phyloP scores from a whole-genome alignment of 2,113 vertebrate genomes.

The Sminthopsis crassicaudata region DNA sequence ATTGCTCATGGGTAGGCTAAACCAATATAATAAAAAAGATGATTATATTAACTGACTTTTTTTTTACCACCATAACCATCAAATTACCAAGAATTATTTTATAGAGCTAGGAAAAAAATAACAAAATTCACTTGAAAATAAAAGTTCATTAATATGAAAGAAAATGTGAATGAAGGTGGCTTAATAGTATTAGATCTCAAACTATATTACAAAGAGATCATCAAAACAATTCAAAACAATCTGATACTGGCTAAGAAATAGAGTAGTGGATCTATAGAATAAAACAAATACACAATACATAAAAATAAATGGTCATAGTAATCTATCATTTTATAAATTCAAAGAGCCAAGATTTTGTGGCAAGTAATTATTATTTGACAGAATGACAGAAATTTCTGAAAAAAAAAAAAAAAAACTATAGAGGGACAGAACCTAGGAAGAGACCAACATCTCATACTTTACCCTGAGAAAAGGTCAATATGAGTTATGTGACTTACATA shows the following conservation, averaged over 20 bases:
- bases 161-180: no score
- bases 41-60: no score
- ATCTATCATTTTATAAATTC: neutral
- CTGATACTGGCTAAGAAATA: neutral
- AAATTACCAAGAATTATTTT: no score
- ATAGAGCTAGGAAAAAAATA: no score
- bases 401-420: neutral
- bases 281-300: neutral
- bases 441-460: neutral
- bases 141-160: no score
- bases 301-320: neutral
- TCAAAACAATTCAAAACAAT: neutral
- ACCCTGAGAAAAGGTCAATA: neutral
- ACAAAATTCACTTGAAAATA: no score
- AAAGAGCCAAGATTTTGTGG: neutral
- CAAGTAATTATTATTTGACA: neutral
- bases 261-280: neutral
- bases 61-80: no score
- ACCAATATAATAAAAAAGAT: no score
- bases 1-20: no score
- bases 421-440: neutral
- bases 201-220: neutral
- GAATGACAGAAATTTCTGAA: neutral
- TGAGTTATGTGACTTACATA: neutral
- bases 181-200: no score